These are phyloP conservation scores for Chrysina gloriosa DNA, from an alignment of 2,888 invertebrate genomes.

Conservation along the genomic window DNA sequence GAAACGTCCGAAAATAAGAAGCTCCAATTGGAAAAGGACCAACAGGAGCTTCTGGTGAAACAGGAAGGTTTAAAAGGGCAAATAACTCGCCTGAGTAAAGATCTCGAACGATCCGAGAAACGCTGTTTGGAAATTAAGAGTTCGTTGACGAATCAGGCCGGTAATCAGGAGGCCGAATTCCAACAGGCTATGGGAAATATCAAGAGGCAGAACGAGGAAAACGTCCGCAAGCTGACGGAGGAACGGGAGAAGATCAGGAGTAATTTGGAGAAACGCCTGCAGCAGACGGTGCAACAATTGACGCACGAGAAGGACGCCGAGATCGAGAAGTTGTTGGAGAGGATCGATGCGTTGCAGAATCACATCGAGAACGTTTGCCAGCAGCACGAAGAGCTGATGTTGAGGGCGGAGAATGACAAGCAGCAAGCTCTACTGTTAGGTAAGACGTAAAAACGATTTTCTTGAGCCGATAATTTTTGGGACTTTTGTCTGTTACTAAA, in stretches of 20 bases:
- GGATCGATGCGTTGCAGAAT: constrained; percentile 81
- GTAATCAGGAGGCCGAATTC: constrained; percentile 84
- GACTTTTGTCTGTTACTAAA: too few species aligned
- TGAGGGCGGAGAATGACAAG: constrained; percentile 94
- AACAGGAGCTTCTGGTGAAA: constrained; percentile 81
- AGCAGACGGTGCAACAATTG: constrained; percentile 78
- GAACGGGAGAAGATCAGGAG: constrained; percentile 82
- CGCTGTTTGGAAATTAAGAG: constrained; percentile 76
- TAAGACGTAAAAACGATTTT: constrained; percentile 54
- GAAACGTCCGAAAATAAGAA: constrained; percentile 81
- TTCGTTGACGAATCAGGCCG: constrained; percentile 77
- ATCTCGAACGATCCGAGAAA: constrained; percentile 80
- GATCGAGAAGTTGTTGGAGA: constrained; percentile 79
- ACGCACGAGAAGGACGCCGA: constrained; percentile 83
- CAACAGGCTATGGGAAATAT: constrained; percentile 79
- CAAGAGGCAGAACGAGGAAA: constrained; percentile 80
- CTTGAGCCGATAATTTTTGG: too few species aligned
- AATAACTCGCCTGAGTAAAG: constrained; percentile 78
- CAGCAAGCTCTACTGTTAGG: constrained; percentile 90
- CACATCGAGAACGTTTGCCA: constrained; percentile 87
- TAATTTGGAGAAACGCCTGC: constrained; percentile 82
- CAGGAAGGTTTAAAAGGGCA: constrained; percentile 84
- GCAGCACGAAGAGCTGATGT: constrained; percentile 91
- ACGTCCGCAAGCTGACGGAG: constrained; percentile 79
- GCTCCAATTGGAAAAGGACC: constrained; percentile 79